Conservation (phyloP, 1,140 invertebrate species). For the Amyelois transitella region DNA sequence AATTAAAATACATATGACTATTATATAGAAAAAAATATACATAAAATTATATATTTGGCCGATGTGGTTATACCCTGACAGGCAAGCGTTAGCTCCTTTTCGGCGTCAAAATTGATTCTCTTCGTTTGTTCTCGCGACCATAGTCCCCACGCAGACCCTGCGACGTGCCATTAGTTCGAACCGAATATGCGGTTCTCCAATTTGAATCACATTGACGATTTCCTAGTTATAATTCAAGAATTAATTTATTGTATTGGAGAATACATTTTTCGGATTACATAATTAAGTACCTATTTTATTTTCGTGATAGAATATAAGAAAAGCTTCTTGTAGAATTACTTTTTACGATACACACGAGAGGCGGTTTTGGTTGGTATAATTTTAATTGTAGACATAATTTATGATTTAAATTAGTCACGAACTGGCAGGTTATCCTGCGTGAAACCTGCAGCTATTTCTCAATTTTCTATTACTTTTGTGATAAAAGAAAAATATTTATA, state of each 20-base stretch:
- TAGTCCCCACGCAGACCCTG: too few species aligned
- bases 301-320: slow-evolving; percentile 64
- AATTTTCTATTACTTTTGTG: slow-evolving; percentile 45
- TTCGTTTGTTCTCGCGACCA: too few species aligned
- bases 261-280: slow-evolving; percentile 57
- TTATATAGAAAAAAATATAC: slow-evolving; percentile 71
- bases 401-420: slow-evolving; percentile 32
- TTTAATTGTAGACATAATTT: slow-evolving; percentile 40
- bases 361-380: slow-evolving; percentile 50
- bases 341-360: slow-evolving; percentile 32
- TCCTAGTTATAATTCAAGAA: slow-evolving; percentile 62
- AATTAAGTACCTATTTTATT: slow-evolving; percentile 62
- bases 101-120: slow-evolving; percentile 68
- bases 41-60: slow-evolving; percentile 71
- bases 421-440: slow-evolving; percentile 8
- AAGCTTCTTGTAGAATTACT: slow-evolving; percentile 51
- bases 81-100: slow-evolving; percentile 68
- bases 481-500: slow-evolving; percentile 41
- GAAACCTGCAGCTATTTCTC: slow-evolving; percentile 24
- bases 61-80: slow-evolving; percentile 70
- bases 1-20: slow-evolving; percentile 71
- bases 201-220: slow-evolving; percentile 59
- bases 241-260: slow-evolving; percentile 67
- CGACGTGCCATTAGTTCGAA: slow-evolving; percentile 69
- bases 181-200: slow-evolving; percentile 40